phyloP scores from a whole-genome alignment of 1,140 invertebrate species.

The Rhopalosiphum maidis region DNA sequence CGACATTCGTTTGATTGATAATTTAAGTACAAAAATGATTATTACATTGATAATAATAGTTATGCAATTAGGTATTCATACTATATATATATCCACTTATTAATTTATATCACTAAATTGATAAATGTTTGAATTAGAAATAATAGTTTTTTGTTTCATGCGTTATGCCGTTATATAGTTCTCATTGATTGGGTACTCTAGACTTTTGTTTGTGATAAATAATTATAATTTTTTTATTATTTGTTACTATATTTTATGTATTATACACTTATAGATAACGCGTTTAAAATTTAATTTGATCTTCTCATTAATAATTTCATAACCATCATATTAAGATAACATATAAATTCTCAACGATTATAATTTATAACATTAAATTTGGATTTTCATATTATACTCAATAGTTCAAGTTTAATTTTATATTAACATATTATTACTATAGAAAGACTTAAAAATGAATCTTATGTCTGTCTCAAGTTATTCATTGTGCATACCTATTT shows the following conservation, averaged over 20 bases:
- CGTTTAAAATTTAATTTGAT: background rate
- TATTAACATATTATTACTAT: background rate
- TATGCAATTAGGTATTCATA: background rate
- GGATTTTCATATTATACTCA: background rate
- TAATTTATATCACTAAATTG: background rate
- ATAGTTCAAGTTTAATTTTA: background rate
- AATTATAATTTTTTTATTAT: background rate
- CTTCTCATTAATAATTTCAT: background rate
- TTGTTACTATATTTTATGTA: background rate
- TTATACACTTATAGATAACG: background rate
- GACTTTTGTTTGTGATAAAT: background rate
- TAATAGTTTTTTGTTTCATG: background rate
- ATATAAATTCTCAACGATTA: background rate
- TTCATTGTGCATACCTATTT: background rate
- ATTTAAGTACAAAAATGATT: background rate
- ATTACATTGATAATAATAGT: background rate
- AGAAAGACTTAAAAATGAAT: background rate
- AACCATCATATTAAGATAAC: background rate
- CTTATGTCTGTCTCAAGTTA: background rate
- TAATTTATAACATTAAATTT: background rate
- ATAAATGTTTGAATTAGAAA: background rate
- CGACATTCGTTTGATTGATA: background rate
- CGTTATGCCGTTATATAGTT: background rate
- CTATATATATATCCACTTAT: background rate
- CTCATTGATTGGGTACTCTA: background rate